Evolutionary conservation across 2,113 vertebrate genomes (phyloP).

Genomic region (Rissa tridactyla): DNA sequence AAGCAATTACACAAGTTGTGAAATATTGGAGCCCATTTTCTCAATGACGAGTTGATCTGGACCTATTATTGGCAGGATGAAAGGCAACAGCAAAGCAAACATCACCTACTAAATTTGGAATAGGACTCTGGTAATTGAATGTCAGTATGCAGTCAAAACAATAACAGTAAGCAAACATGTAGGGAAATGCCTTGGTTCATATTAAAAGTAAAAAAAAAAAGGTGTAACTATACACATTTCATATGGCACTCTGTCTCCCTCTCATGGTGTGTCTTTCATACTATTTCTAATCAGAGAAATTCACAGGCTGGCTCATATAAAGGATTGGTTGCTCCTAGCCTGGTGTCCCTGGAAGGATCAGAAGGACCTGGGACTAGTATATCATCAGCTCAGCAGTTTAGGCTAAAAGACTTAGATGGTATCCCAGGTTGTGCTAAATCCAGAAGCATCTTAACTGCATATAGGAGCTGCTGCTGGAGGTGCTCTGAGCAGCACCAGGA

Average conservation of each 20-base stretch:
- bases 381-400: background rate
- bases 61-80: background rate
- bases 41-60: background rate
- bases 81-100: background rate
- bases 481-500: background rate
- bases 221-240: background rate
- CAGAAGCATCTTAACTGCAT: background rate
- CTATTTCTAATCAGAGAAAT: background rate
- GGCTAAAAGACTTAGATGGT: background rate
- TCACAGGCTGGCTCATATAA: background rate
- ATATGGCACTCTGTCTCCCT: constrained; percentile 10
- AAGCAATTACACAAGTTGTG: background rate
- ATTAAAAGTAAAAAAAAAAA: background rate
- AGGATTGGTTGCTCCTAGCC: background rate
- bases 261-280: background rate
- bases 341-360: background rate
- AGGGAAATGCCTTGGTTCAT: background rate
- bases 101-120: background rate
- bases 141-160: background rate
- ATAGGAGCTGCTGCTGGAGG: background rate
- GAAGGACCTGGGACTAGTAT: background rate
- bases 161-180: background rate
- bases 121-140: background rate
- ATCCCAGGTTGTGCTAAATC: background rate
- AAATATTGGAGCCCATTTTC: background rate